Evolutionary conservation across 53 echinoderm and acorn worm species (phyloP).

Genomic region (Holothuria scabra): DNA sequence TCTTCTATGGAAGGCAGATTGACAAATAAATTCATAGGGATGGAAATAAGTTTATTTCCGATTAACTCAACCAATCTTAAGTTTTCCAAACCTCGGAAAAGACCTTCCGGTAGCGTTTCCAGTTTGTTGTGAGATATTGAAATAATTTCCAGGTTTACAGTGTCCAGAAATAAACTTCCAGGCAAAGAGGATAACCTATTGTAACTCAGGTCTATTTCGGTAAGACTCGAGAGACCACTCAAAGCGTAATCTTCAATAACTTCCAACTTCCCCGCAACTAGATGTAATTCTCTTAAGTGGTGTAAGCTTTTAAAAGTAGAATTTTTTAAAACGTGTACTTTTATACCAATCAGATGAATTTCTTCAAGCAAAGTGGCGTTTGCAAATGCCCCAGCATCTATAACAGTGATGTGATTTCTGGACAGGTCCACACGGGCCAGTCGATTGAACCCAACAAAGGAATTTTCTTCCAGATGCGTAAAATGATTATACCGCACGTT

Average conservation of each 20-base stretch:
- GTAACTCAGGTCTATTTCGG: not conserved
- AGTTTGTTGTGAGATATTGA: slow-evolving; percentile 7
- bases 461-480: not conserved
- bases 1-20: not conserved
- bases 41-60: not conserved
- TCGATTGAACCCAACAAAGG: not conserved
- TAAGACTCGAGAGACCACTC: slow-evolving; percentile 1
- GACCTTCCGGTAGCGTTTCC: not conserved
- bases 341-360: not conserved
- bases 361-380: not conserved
- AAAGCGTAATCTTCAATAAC: not conserved
- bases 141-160: slow-evolving; percentile 6
- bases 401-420: not conserved
- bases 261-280: not conserved
- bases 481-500: too few species aligned
- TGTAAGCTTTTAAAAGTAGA: not conserved
- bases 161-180: not conserved
- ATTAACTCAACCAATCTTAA: not conserved
- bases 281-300: not conserved
- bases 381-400: not conserved
- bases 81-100: not conserved
- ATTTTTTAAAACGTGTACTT: not conserved
- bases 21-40: not conserved
- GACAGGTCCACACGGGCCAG: not conserved
- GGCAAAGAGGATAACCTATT: not conserved